Evolutionary conservation across 35 echinoderm and acorn worm genomes (phyloP), one percentile per base, ranked within the genome.

Genomic region (Hemicentrotus pulcherrimus): DNA sequence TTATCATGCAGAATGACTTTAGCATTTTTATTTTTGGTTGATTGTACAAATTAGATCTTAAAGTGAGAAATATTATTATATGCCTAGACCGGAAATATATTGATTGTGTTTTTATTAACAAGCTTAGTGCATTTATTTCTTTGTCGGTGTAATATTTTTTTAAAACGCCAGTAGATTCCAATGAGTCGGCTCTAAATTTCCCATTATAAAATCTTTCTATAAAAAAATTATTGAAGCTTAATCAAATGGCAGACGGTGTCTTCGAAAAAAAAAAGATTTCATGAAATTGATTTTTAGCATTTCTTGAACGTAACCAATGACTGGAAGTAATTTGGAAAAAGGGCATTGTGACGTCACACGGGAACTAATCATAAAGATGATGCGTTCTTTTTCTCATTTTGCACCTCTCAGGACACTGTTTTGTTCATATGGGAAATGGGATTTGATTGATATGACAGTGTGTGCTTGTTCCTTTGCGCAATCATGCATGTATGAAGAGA

Each of bases 361-460:
- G 65, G 28, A 78, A n/a, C 65, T 78, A 78, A 78, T 78, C 65
- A 78, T 8, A 22, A 78, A 78, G 19, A 78, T 78, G 65, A 78
- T 78, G 0, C 22, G 4, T 78, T n/a, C 65, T 78, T 78, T n/a
- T 78, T 78, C 9, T n/a, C 19, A 0, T 4, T 28, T n/a, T 78
- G 6, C 65, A 7, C 22, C 28, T 5, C 65, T 2, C 1, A 78
- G 65, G 65, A 78, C 24, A 7, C 28, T n/a, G 50, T 55, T 55
- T 55, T 55, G 15, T 55, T 55, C 12, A 55, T 55, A 55, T 55
- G 50, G 50, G 50, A 55, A 55, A 55, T 55, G 15, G 50, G 61
- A 78, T 78, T 78, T 78, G 65, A 78, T 78, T 78, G 65, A 78
- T 78, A 78, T 78, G 65, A 78, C 65, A 78, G 65, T 78, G n/a